Conservation (phyloP, 1,140 invertebrate species). For the Dendroctonus valens region DNA sequence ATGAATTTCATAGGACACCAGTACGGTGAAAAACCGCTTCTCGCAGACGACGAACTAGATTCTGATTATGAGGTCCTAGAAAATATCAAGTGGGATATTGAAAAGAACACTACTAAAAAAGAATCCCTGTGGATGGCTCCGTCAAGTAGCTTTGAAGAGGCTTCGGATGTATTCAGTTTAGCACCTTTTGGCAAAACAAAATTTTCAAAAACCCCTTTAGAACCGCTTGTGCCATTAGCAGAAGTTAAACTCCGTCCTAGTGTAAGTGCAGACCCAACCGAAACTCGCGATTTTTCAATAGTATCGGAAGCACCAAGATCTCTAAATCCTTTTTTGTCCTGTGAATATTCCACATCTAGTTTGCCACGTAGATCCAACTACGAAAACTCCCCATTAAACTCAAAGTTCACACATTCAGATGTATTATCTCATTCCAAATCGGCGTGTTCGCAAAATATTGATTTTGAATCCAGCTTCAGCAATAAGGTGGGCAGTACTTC, state of each 20-base stretch:
- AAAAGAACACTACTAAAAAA: constrained; percentile 40
- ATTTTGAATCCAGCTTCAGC: no score
- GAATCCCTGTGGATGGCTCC: constrained; percentile 44
- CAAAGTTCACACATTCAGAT: no score
- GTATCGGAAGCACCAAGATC: constrained; percentile 8
- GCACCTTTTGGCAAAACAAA: constrained; percentile 67
- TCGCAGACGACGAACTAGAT: constrained; percentile 77
- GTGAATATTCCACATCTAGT: constrained; percentile 24
- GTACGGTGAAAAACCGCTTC: constrained; percentile 74
- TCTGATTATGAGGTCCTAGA: constrained; percentile 57
- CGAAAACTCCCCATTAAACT: constrained; percentile 35
- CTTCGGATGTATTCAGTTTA: constrained; percentile 70
- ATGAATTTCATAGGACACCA: constrained; percentile 69
- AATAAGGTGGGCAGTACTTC: no score
- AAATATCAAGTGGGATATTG: constrained; percentile 45
- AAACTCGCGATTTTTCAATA: background rate
- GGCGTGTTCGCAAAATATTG: no score
- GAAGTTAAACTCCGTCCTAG: background rate
- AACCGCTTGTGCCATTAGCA: background rate
- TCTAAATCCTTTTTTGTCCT: constrained; percentile 40
- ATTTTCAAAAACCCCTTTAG: constrained; percentile 38
- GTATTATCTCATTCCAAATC: no score
- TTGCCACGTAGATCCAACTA: constrained; percentile 38
- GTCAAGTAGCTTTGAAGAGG: constrained; percentile 45
- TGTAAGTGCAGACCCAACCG: background rate